Evolutionary conservation across 2,797 vertebrate species (phyloP).

Genomic region (Megaceryle alcyon): DNA sequence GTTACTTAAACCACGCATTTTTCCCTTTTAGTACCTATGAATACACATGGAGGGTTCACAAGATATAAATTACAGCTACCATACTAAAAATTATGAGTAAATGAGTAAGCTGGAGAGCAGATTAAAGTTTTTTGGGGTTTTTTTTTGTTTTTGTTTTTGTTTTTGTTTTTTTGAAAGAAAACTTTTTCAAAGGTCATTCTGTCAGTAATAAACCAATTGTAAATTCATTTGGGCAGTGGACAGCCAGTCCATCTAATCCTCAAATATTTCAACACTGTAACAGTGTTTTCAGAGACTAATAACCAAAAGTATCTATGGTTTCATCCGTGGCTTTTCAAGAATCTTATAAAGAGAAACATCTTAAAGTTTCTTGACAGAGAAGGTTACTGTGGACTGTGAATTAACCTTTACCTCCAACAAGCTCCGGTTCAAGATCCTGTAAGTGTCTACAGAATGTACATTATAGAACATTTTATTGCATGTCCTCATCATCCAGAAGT

Average conservation of each 20-base stretch:
- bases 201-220: neutral
- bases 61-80: neutral
- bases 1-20: neutral
- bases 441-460: neutral
- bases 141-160: no score
- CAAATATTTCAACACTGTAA: neutral
- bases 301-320: neutral
- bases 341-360: neutral
- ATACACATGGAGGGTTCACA: neutral
- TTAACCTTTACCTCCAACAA: neutral
- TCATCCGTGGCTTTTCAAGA: rapidly evolving
- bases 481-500: neutral
- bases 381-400: neutral
- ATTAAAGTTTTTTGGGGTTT: neutral
- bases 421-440: neutral
- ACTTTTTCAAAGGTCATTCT: neutral
- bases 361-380: neutral
- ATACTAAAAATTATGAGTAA: neutral
- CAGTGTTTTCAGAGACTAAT: neutral
- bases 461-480: neutral
- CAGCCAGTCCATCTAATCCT: neutral
- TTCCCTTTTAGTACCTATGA: neutral
- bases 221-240: neutral
- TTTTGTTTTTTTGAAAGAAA: neutral
- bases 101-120: neutral